Evolutionary conservation across 1,140 invertebrate genomes (phyloP), one percentile per base, ranked within the genome.

Genomic region (Trachymyrmex septentrionalis): DNA sequence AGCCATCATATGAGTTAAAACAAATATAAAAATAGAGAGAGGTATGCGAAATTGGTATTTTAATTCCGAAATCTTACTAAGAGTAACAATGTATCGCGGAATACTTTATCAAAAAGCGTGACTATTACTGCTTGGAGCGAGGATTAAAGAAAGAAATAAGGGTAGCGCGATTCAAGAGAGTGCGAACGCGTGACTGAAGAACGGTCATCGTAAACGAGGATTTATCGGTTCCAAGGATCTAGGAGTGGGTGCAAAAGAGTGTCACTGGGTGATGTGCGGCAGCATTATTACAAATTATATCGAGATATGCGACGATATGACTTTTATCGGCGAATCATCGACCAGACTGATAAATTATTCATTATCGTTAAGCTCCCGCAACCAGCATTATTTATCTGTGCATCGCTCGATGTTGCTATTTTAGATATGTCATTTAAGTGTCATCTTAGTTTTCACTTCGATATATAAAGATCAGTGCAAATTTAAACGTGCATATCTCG

Each of bases 161-260:
- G 7, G n/a, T 76, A 72, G 3, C 61, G 53, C 73, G 34, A 84
- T 44, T 44, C 69, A 27, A 55, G 27, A 55, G 27, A n/a, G 16
- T 24, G 50, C 67, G 10, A 50, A 67, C 59, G 16, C 48, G 24
- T 66, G 77, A 71, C 77, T 84, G 85, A 73, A 63, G 30, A 48
- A 27, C 16, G 53, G 64, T 66, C 24, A 34, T 80, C 85, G 21
- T 19, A 2, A 34, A 3, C 63, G 27, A 10, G 50, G 12, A 76
- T 89, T 90, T 90, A 90, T 90, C 85, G 48, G 53, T 85, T 44
- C 2, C 44, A 16, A 24, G 44, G 19, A 90, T 90, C 87, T 78
- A 71, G 12, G n/a, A 30, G 10, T 50, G 48, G 5, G 30, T 21
- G n/a, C 53, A 19, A 71, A 16, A 30, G 21, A 57, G 21, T 63